Percentiles rank a stretch among this genome's conserved stretches.
These are phyloP conservation scores for Hyles vespertilio DNA, from an alignment of 1,140 invertebrate species.

Conservation along the genomic window DNA sequence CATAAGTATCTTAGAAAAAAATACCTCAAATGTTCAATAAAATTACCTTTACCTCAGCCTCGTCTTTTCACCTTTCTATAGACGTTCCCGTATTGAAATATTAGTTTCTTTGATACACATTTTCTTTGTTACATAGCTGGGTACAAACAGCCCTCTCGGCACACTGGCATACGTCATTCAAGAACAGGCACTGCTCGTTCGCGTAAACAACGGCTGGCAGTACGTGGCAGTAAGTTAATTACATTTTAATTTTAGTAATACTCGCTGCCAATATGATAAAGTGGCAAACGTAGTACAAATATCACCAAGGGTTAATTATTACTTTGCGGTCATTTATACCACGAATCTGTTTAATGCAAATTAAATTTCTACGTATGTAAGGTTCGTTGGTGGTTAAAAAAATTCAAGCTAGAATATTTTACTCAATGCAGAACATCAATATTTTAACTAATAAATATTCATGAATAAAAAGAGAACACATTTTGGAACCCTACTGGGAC, in stretches of 20 bases:
- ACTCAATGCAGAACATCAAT: constrained; percentile 6
- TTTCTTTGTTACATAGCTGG: constrained; percentile 78
- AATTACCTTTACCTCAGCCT: no score
- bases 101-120: background rate
- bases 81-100: no score
- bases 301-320: constrained; percentile 6
- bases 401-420: no score
- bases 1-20: no score
- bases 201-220: constrained; percentile 94
- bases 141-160: constrained; percentile 87
- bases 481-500: constrained; percentile 15
- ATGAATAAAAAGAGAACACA: constrained; percentile 22
- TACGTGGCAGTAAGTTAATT: constrained; percentile 87
- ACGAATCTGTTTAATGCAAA: no score
- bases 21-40: no score
- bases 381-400: no score
- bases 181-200: constrained; percentile 90
- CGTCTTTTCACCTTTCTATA: no score
- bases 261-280: constrained; percentile 24
- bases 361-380: no score
- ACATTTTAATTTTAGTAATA: constrained; percentile 27
- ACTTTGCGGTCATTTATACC: background rate
- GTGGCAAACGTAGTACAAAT: constrained; percentile 36
- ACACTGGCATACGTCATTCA: constrained; percentile 94
- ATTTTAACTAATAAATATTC: constrained; percentile 17